phyloP scores from a whole-genome alignment of 2,113 vertebrate genomes.

The Micromys minutus region DNA sequence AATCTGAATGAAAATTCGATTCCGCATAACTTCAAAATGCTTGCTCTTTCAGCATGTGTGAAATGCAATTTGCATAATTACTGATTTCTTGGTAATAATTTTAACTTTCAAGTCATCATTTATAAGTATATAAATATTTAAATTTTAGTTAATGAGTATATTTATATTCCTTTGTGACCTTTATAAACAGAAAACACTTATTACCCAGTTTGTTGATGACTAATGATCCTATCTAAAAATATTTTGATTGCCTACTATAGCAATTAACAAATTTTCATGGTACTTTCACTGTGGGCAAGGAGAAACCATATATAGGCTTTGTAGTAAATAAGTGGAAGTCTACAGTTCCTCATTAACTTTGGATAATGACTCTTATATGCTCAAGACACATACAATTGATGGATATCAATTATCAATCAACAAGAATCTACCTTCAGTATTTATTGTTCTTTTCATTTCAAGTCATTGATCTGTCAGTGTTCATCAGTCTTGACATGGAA shows the following conservation, averaged over 20 bases:
- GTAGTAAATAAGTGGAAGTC: neutral
- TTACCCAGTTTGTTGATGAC: slow-evolving; percentile 30
- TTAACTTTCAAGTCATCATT: slow-evolving; percentile 42
- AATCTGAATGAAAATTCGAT: slow-evolving; percentile 16
- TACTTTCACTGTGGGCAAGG: too few species aligned
- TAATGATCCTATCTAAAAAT: neutral
- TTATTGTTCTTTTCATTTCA: slow-evolving; percentile 21
- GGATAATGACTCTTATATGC: neutral
- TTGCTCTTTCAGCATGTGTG: neutral
- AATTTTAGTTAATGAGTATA: slow-evolving; percentile 32
- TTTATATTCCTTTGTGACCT: slow-evolving; percentile 10
- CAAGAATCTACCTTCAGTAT: neutral
- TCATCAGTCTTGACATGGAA: neutral
- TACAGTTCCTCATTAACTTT: neutral
- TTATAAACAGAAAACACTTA: slow-evolving; percentile 47
- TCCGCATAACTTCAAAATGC: slow-evolving; percentile 5
- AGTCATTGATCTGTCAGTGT: neutral
- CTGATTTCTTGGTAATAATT: slow-evolving; percentile 8
- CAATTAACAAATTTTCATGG: neutral
- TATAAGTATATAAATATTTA: slow-evolving; percentile 33
- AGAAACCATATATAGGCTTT: neutral
- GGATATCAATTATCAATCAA: neutral
- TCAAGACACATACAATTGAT: neutral
- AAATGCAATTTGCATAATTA: slow-evolving; percentile 43
- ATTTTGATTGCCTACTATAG: slow-evolving; percentile 47